Percentiles rank a stretch among this genome's conserved stretches.
phyloP scores from a whole-genome alignment of 2,113 vertebrate genomes.

The Pagrus major region DNA sequence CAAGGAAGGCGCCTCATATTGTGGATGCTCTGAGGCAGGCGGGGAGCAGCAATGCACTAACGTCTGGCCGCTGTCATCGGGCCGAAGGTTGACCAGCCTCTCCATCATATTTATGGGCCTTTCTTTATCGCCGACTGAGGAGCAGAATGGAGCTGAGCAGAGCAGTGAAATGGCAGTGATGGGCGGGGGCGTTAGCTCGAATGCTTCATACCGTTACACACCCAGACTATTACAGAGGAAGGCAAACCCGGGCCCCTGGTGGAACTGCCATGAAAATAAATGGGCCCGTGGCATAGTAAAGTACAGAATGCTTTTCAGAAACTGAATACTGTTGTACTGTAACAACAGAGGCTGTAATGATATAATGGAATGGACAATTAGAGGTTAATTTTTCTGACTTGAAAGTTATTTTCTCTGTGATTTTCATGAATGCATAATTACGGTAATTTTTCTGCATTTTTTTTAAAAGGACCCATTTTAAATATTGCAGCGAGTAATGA shows the following conservation, averaged over 20 bases:
- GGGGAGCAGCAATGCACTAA: slow-evolving; percentile 53
- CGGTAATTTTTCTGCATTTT: neutral
- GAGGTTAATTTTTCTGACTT: neutral
- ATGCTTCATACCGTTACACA: slow-evolving; percentile 17
- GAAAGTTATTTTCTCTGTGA: neutral
- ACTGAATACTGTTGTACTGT: neutral
- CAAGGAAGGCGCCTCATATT: slow-evolving; percentile 64
- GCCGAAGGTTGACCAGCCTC: slow-evolving; percentile 71
- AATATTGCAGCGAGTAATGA: neutral
- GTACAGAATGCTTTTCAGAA: neutral
- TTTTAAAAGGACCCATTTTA: neutral
- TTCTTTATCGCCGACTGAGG: slow-evolving; percentile 62
- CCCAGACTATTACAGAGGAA: slow-evolving; percentile 28
- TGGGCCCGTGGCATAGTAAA: neutral
- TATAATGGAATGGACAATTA: neutral
- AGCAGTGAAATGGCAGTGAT: neutral
- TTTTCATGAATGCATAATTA: neutral
- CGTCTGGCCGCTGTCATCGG: slow-evolving; percentile 66
- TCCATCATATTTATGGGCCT: slow-evolving; percentile 77
- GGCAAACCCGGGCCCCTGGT: neutral
- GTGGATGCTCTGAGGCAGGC: slow-evolving; percentile 58
- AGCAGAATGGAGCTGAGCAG: slow-evolving; percentile 31
- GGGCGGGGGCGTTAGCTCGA: neutral
- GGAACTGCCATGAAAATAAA: slow-evolving; percentile 39
- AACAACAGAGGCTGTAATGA: neutral